Percentiles rank a stretch among this genome's conserved stretches.
Conservation (phyloP, 2,888 invertebrate species). For the Folsomia manolachei region DNA sequence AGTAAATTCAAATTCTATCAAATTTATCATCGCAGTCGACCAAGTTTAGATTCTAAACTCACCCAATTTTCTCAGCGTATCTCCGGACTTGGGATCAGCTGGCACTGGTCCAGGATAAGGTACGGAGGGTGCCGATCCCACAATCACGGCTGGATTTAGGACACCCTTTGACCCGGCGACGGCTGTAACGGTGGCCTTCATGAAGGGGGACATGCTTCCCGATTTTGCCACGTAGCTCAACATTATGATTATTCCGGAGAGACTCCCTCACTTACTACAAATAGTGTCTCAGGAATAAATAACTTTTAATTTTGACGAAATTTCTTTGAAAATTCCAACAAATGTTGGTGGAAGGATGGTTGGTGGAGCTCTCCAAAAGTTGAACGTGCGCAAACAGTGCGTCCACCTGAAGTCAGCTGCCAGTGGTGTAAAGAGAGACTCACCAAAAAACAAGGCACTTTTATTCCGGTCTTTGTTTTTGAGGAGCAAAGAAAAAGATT, state of each 20-base stretch:
- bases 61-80: constrained; percentile 57
- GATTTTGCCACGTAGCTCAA: constrained; percentile 51
- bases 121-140: constrained; percentile 57
- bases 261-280: too few species aligned
- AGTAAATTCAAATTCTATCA: background rate
- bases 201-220: constrained; percentile 47
- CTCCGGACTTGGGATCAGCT: constrained; percentile 56
- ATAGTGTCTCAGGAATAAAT: background rate
- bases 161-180: constrained; percentile 56
- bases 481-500: too few species aligned
- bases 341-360: background rate
- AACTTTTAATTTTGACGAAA: constrained; percentile 5
- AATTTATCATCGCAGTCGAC: too few species aligned
- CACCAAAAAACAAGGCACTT: too few species aligned
- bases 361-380: background rate
- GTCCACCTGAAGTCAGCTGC: too few species aligned
- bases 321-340: background rate
- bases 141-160: constrained; percentile 66
- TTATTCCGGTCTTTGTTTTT: too few species aligned
- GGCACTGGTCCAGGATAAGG: constrained; percentile 54
- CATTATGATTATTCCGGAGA: too few species aligned
- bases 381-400: background rate
- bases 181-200: constrained; percentile 46
- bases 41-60: too few species aligned
- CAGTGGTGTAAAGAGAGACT: too few species aligned